Base-by-base conservation (phyloP, 1,140 invertebrate genomes). In the Nasonia longicornis region DNA sequence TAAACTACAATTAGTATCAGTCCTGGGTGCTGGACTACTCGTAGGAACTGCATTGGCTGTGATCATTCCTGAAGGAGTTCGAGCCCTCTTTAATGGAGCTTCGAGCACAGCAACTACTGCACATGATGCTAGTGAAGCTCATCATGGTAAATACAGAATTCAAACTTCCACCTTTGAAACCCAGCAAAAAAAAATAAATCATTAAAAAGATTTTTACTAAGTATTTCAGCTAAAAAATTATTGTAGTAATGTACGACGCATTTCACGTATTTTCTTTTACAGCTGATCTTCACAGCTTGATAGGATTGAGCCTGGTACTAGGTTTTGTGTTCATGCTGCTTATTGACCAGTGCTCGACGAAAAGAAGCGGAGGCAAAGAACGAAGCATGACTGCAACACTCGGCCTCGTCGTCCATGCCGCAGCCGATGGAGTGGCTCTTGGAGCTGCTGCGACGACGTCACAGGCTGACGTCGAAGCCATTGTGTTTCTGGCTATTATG, bases 401-500 rank as follows among this genome's bases (percentile, higher is more conserved):
- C 11, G 98, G 98, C 4, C 92, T 99, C 6, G 97, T 99, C 8
- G 98, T 99, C 2, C 98, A 99, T 92, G 98, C 98, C 14, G 97
- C 97, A 94, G 98, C 98, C 84, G 98, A 99, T 92, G 98, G 98
- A 35, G 94, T 99, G 58, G 98, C 98, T 3, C 90, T 99, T 16
- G 98, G 98, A 70, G 98, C 98, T 31, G 98, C 98, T 1, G 97
- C 98, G 0, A 97, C 96, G 0, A 98, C 98, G 1, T 95, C 96
- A 7, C 97, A 99, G 87, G 94, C 97, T 26, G 98, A 99, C 87
- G 97, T 99, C 4, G 98, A 99, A 92, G 94, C 98, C 86, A 98
- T 99, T 83, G 97, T 99, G 26, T 99, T 99, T 89, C 89, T 98
- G 52, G 98, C 98, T 35, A 99, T 99, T 83, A 99, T 99, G 98